Conservation (phyloP, 2,113 vertebrate species). For the Strix aluco region DNA sequence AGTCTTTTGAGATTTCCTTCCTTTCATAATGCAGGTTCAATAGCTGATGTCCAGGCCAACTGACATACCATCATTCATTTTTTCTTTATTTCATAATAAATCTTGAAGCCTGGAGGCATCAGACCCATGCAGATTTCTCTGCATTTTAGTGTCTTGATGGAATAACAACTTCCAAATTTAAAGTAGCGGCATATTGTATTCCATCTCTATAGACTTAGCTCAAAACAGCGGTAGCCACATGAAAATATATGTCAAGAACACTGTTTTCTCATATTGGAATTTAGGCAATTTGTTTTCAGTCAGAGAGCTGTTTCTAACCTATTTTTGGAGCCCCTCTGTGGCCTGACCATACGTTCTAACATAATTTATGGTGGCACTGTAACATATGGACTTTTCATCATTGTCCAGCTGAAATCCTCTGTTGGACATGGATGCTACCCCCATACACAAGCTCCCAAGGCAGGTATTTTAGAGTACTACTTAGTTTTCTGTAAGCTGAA, state of each 20-base stretch:
- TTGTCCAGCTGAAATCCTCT: conserved; percentile 81
- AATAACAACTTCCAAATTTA: conserved; percentile 70
- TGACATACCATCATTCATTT: conserved; percentile 68
- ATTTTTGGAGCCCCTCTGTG: conserved; percentile 87
- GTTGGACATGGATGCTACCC: conserved; percentile 61
- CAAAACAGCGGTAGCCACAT: conserved; percentile 66
- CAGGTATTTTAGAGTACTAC: not conserved
- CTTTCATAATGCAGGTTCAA: conserved; percentile 12
- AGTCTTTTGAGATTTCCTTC: conserved; percentile 39
- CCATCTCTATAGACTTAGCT: conserved; percentile 68
- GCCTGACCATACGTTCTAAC: conserved; percentile 80
- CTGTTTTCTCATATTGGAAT: conserved; percentile 80
- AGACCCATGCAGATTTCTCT: conserved; percentile 75
- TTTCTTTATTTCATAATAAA: conserved; percentile 73
- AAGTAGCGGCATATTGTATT: conserved; percentile 66
- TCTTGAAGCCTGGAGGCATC: conserved; percentile 68
- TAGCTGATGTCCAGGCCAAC: conserved; percentile 33
- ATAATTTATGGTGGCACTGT: conserved; percentile 85
- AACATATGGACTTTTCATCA: conserved; percentile 89
- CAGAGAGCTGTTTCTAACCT: conserved; percentile 81
- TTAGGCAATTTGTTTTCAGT: conserved; percentile 87
- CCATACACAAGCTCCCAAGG: not conserved
- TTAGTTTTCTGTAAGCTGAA: not conserved
- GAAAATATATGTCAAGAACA: conserved; percentile 84
- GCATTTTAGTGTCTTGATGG: conserved; percentile 65